Evolutionary conservation across 2,888 invertebrate genomes (phyloP), one percentile per base, ranked within the genome.

Genomic region (Heliothis peltigera): DNA sequence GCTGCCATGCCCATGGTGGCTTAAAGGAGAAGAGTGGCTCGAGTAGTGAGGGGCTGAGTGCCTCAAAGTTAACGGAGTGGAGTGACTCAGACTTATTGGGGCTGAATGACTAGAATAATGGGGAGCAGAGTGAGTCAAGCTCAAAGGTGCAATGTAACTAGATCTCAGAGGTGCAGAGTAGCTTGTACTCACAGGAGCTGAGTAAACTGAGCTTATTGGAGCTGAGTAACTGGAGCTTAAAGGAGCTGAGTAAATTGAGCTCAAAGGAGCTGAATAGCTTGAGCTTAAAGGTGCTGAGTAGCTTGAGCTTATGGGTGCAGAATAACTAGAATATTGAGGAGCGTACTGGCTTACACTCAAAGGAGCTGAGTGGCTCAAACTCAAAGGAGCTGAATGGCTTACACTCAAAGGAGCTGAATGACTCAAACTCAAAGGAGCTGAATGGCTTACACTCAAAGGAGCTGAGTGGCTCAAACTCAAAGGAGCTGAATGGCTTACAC

Each of bases 401-500:
- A 10, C 2, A 15, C 35, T 35, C 8, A 44, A 17, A 4, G 19
- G 47, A 0, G 39, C 22, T 1, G 44, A 46, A 17, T 56, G 47
- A n/a, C 46, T 44, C 21, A 17, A 28, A n/a, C 53, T n/a, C 19
- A n/a, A 21, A 1, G 49, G 49, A 18, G 43, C 32, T 4, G 57
- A 54, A 32, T 75, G 66, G 25, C 67, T 55, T 25, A 55, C 46
- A 21, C 52, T 42, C n/a, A 64, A 32, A 18, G 64, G 19, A 55
- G 60, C 12, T 2, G 60, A 35, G 10, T 67, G 58, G 10, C 51
- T 55, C 0, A 17, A 15, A 21, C 5, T 10, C 21, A 52, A n/a
- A 1, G 43, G 51, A 5, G 53, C 21, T 3, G 61, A 46, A 19
- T 22, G n/a, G 15, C 35, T 43, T 2, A 64, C 28, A 3, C 28